Percentiles rank a stretch among this genome's conserved stretches.
Evolutionary conservation across 2,113 vertebrate species (phyloP).

Genomic region (Sapayoa aenigma): DNA sequence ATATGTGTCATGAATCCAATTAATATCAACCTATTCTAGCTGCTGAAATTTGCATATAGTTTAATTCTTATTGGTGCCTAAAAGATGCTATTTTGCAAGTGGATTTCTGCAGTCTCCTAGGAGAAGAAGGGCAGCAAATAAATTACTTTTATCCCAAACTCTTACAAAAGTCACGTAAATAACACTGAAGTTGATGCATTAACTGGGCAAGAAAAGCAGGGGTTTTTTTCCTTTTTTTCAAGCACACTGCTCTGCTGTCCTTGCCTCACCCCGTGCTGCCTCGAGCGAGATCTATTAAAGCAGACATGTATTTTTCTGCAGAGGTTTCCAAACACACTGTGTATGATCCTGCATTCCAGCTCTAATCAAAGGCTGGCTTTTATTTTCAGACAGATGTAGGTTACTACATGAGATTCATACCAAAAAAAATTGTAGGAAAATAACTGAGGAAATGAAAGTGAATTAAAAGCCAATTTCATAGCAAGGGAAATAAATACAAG

Average conservation of each 20-base stretch:
- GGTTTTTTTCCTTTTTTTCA: not conserved
- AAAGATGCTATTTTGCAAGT: not conserved
- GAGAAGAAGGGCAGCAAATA: not conserved
- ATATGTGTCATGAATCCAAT: not conserved
- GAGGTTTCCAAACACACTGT: not conserved
- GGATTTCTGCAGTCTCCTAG: not conserved
- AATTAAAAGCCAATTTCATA: conserved; percentile 33
- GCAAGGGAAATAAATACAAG: not conserved
- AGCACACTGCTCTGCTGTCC: not conserved
- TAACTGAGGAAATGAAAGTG: conserved; percentile 38
- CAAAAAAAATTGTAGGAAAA: not conserved
- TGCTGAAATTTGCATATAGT: not conserved
- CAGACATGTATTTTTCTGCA: conserved; percentile 5
- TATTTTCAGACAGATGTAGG: conserved; percentile 7
- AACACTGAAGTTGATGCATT: not conserved
- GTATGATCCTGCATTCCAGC: conserved; percentile 12
- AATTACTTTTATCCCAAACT: not conserved
- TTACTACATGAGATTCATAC: not conserved
- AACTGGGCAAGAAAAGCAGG: conserved; percentile 15
- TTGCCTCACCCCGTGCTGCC: not conserved
- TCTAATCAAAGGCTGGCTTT: not conserved
- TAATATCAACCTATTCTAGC: not conserved
- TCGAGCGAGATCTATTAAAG: not conserved
- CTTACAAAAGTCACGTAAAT: not conserved
- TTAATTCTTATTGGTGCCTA: not conserved